Percentiles rank a stretch among this genome's conserved stretches.
These are phyloP conservation scores for Xyliphius kryptos DNA, from an alignment of 2,113 vertebrate species.

Conservation along the genomic window DNA sequence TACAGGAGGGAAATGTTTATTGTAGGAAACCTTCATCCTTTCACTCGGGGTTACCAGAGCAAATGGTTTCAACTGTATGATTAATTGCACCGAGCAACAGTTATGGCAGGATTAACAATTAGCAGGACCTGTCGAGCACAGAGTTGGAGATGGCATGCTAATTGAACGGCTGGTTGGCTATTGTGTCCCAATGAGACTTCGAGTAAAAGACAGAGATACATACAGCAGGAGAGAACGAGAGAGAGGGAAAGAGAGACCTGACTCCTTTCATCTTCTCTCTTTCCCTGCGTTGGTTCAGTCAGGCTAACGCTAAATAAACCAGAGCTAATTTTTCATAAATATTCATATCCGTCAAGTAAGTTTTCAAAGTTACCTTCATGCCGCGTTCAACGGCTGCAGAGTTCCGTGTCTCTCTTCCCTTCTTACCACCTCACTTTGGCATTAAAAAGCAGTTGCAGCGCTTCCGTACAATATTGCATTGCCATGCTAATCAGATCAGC, in stretches of 20 bases:
- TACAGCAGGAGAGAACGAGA: conserved; percentile 53
- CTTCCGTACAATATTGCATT: neutral
- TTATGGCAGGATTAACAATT: conserved; percentile 90
- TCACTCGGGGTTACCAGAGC: conserved; percentile 66
- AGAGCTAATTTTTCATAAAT: conserved; percentile 62
- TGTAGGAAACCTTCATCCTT: conserved; percentile 35
- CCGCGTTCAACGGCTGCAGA: conserved; percentile 34
- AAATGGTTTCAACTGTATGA: conserved; percentile 82
- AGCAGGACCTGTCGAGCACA: conserved; percentile 87
- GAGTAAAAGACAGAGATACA: conserved; percentile 50
- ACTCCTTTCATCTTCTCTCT: conserved; percentile 64
- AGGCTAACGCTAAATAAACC: conserved; percentile 50
- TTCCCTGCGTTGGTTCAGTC: conserved; percentile 43
- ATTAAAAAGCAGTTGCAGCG: too few species aligned
- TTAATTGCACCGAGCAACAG: conserved; percentile 92
- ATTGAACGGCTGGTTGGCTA: conserved; percentile 86
- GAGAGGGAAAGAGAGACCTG: conserved; percentile 50
- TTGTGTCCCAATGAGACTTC: conserved; percentile 75
- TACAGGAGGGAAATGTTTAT: conserved; percentile 68
- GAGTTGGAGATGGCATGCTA: conserved; percentile 84
- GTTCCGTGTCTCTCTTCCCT: neutral
- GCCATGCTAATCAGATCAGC: neutral
- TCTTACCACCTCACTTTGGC: neutral
- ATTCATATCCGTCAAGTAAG: conserved; percentile 57
- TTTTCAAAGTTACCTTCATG: conserved; percentile 67